Percentiles rank a stretch among this genome's conserved stretches.
These are phyloP conservation scores for Bombylius major DNA, from an alignment of 2,888 invertebrate species.

Conservation along the genomic window DNA sequence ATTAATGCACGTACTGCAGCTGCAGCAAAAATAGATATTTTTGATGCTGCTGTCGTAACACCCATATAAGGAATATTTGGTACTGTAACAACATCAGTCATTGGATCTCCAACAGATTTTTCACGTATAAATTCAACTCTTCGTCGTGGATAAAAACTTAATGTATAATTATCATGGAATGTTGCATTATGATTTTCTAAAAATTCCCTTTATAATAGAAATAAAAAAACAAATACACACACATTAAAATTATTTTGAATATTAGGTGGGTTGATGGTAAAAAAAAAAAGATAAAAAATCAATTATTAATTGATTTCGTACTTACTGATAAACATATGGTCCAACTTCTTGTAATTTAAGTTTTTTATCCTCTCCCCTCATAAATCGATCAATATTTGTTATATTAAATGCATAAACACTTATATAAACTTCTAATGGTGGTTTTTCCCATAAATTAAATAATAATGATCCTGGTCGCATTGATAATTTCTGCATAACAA, in stretches of 20 bases:
- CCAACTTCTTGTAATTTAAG: slow-evolving; percentile 60
- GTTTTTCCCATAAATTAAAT: slow-evolving; percentile 48
- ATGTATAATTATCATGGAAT: slow-evolving; percentile 50
- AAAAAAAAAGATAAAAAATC: too few species aligned
- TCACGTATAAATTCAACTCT: slow-evolving; percentile 47
- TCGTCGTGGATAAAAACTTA: slow-evolving; percentile 51
- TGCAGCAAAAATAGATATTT: slow-evolving; percentile 37
- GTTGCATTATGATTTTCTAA: slow-evolving; percentile 53
- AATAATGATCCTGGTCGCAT: slow-evolving; percentile 45
- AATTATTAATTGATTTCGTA: slow-evolving; percentile 14
- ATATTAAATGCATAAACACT: slow-evolving; percentile 64
- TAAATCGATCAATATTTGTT: slow-evolving; percentile 60
- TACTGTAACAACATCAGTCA: slow-evolving; percentile 45
- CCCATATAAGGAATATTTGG: slow-evolving; percentile 61
- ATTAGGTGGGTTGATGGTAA: background rate
- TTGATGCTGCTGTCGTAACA: slow-evolving; percentile 27
- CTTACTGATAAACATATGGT: slow-evolving; percentile 72
- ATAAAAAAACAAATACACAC: slow-evolving; percentile 13
- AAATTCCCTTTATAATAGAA: slow-evolving; percentile 48
- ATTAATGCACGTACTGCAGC: slow-evolving; percentile 47
- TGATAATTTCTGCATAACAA: slow-evolving; percentile 24
- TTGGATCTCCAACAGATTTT: slow-evolving; percentile 51
- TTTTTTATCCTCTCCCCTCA: slow-evolving; percentile 49
- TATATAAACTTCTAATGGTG: slow-evolving; percentile 52
- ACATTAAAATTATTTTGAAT: background rate